Evolutionary conservation across 2,113 vertebrate genomes (phyloP), one percentile per base, ranked within the genome.

Genomic region (Haemorhous mexicanus): DNA sequence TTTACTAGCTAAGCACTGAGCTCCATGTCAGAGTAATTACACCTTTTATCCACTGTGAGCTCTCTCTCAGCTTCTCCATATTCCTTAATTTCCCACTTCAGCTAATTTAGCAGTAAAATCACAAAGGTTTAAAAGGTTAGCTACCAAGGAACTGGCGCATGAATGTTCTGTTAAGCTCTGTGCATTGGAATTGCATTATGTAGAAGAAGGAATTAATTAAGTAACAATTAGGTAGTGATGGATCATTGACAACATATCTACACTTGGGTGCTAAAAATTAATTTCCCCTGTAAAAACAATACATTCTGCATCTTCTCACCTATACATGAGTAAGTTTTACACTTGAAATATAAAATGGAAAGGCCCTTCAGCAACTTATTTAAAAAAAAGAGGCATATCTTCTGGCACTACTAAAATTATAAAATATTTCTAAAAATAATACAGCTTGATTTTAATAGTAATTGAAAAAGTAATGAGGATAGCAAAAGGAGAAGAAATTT

Each of bases 51-150:
- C 93, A 95, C 90, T 84, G 84, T 67, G 93, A 93, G 91, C 74
- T 97, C 87, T 96, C 92, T 95, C 90, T 95, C 76, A 93, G 95
- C 82, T 96, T 97, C 89, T 92, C 94, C 90, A 91, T 93, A 96
- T 88, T 93, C 91, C 89, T 96, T 97, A 96, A 97, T 97, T 97
- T 97, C 97, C 96, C 96, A 97, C 95, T 97, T 96, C 93, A 96
- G 91, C 91, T 97, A 97, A 97, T 97, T 97, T 97, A 97, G 93
- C 84, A 97, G 96, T 91, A 92, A 97, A 97, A 97, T 93, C 13
- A 1, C 75, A 92, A 61, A 97, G 95, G 95, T 97, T 96, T 90
- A 80, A 94, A 93, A 96, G 96, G 97, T 97, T 95, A 96, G 89
- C 90, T 94, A 80, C 90, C 0, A 11, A 96, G 90, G 93, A 97